A percentile compares a stretch with the other conserved stretches of the same genome.
These are phyloP conservation scores for Chironomus riparius DNA, from an alignment of 2,888 invertebrate species.

Conservation along the genomic window DNA sequence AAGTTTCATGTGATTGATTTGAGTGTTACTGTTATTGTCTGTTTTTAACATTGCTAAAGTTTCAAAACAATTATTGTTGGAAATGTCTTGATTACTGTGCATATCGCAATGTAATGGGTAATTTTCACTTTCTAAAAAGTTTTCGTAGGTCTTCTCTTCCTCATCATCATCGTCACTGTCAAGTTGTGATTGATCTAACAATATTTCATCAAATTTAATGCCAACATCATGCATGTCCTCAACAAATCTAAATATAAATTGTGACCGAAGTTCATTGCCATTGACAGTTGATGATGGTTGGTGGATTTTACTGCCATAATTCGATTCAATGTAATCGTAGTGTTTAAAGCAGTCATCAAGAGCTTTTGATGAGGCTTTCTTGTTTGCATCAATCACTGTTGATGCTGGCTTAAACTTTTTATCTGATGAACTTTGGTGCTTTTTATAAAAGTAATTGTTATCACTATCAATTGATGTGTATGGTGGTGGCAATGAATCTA, in stretches of 20 bases:
- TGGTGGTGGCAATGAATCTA: slow-evolving; percentile 26
- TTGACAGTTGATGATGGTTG: not conserved
- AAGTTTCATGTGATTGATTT: slow-evolving; percentile 1
- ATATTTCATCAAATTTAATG: slow-evolving; percentile 16
- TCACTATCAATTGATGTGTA: slow-evolving; percentile 10
- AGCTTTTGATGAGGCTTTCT: not conserved
- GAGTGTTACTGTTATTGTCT: not conserved
- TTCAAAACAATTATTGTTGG: not conserved
- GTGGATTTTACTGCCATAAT: not conserved
- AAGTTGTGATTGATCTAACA: not conserved
- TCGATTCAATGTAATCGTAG: slow-evolving; percentile 8
- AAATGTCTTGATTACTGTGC: too few relatives aligned
- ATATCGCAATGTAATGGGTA: not conserved
- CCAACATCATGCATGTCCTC: slow-evolving; percentile 18
- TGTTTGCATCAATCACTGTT: not conserved
- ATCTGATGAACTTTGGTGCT: not conserved
- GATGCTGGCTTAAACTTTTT: not conserved
- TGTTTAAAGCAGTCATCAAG: slow-evolving; percentile 8
- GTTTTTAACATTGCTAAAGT: not conserved
- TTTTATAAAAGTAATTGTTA: slow-evolving; percentile 21
- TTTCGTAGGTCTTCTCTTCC: not conserved
- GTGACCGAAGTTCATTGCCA: not conserved
- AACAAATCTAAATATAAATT: slow-evolving; percentile 17
- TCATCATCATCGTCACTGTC: not conserved
- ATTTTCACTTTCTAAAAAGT: not conserved